Percentiles rank a stretch among this genome's conserved stretches.
phyloP scores from a whole-genome alignment of 1,140 invertebrate species.

The Oryctes rhinoceros region DNA sequence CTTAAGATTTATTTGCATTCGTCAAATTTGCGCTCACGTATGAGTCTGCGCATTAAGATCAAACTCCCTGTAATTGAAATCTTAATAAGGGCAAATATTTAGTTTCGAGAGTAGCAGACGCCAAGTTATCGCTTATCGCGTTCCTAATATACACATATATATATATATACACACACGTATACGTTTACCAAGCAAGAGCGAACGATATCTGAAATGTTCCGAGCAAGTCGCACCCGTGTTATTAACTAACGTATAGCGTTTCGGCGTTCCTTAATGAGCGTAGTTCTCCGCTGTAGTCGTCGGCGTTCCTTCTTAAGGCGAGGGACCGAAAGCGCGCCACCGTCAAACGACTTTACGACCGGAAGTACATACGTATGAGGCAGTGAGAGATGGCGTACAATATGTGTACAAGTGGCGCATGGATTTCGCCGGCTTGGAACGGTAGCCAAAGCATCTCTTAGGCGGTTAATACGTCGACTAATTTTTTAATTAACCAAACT shows the following conservation, averaged over 20 bases:
- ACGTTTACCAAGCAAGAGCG: background rate
- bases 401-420: constrained; percentile 41
- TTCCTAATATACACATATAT: background rate
- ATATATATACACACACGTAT: background rate
- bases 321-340: background rate
- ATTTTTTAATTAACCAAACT: too few relatives aligned
- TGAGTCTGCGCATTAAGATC: background rate
- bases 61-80: background rate
- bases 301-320: background rate
- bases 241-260: background rate
- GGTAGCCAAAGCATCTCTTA: background rate
- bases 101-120: background rate
- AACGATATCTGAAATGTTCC: background rate
- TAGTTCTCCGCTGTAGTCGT: background rate
- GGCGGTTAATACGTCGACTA: background rate
- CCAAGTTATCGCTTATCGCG: background rate
- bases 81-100: background rate
- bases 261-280: background rate
- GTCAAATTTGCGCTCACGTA: background rate
- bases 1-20: too few relatives aligned
- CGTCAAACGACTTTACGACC: background rate
- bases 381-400: constrained; percentile 39
- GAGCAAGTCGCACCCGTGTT: too few relatives aligned
- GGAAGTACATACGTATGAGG: constrained; percentile 33
- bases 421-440: background rate